These are phyloP conservation scores for Cephalopholis sonnerati DNA, from an alignment of 2,113 vertebrate genomes.

Conservation along the genomic window DNA sequence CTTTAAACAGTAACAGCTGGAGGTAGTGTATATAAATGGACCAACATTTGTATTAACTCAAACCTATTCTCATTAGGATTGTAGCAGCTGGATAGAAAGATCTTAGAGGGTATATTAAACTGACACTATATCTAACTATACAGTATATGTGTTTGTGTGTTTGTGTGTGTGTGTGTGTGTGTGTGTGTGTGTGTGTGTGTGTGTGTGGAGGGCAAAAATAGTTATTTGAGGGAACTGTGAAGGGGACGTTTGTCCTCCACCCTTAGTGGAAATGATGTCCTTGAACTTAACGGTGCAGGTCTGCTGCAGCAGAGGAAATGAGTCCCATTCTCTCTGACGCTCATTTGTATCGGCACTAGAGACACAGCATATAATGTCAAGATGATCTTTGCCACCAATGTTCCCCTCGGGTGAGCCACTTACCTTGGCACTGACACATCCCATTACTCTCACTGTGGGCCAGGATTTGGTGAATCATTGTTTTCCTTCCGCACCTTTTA, in stretches of 20 bases:
- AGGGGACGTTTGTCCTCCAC: background rate
- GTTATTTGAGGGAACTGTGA: background rate
- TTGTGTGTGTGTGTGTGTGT: too few relatives aligned
- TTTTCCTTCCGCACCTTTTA: slow-evolving; percentile 41
- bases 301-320: slow-evolving; percentile 10
- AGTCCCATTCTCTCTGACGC: background rate
- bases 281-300: background rate
- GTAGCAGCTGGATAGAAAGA: background rate
- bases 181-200: too few relatives aligned
- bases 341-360: background rate
- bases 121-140: background rate
- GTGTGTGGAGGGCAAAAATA: background rate
- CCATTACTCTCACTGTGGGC: slow-evolving; percentile 26
- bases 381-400: slow-evolving; percentile 42
- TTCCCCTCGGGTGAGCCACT: slow-evolving; percentile 29
- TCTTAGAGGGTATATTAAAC: background rate
- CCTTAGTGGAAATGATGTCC: background rate
- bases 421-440: slow-evolving; percentile 37
- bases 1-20: background rate
- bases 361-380: background rate
- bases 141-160: too few relatives aligned
- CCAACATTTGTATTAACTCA: background rate
- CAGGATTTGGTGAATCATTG: slow-evolving; percentile 20
- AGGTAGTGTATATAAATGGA: background rate
- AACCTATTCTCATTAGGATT: background rate